Percentiles rank a stretch among this genome's conserved stretches.
phyloP scores from a whole-genome alignment of 2,888 invertebrate species.

The Itoplectis maculator region DNA sequence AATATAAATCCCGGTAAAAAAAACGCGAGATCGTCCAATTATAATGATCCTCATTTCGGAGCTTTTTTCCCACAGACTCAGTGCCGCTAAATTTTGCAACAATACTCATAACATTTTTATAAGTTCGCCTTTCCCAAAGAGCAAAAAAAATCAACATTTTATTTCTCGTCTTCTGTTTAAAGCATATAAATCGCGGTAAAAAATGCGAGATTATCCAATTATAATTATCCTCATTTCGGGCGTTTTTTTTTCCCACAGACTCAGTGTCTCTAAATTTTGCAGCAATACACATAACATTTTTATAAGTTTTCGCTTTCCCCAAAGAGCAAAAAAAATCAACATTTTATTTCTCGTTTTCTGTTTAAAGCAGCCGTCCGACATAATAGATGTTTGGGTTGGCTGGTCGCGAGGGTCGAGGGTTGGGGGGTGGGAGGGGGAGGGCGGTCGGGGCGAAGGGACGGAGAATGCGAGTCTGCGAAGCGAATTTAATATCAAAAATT shows the following conservation, averaged over 20 bases:
- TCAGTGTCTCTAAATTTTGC: too few species aligned
- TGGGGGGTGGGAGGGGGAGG: too few species aligned
- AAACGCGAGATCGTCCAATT: conserved; percentile 10
- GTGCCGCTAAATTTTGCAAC: neutral
- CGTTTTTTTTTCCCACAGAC: too few species aligned
- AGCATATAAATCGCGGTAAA: too few species aligned
- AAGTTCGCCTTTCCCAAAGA: neutral
- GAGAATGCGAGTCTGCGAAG: conserved; percentile 13
- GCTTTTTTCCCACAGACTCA: neutral
- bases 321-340: neutral
- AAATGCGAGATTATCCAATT: too few species aligned
- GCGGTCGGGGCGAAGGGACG: too few species aligned
- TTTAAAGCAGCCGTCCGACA: neutral
- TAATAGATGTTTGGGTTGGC: neutral
- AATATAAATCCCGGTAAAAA: too few species aligned
- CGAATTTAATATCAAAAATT: conserved; percentile 43
- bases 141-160: neutral
- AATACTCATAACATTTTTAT: too few species aligned
- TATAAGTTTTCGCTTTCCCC: neutral
- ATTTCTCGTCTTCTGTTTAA: neutral
- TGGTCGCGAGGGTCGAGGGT: too few species aligned
- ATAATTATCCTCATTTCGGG: too few species aligned
- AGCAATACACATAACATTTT: too few species aligned
- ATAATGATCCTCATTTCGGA: conserved; percentile 25
- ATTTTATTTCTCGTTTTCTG: neutral